Evolutionary conservation across 2,113 vertebrate species (phyloP), one percentile per base, ranked within the genome.

Genomic region (Vireo altiloquus): DNA sequence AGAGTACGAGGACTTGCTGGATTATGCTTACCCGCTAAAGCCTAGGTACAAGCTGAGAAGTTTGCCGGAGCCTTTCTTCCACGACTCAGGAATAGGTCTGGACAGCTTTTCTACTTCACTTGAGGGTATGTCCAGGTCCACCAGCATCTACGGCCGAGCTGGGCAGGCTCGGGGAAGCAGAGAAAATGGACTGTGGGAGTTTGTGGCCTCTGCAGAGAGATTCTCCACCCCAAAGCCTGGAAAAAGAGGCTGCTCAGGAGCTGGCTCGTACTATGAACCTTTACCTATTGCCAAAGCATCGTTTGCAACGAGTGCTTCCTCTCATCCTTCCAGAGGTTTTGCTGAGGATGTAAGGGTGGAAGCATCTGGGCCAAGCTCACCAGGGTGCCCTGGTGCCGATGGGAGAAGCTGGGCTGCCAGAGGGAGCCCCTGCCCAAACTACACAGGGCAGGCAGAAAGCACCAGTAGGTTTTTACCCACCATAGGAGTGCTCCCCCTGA

Each of bases 21-120:
- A 99, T 95, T 99, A 99, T 30, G 99, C 99, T 9, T 99, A 99
- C 65, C 99, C 99, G 0, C 91, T 99, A 60, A 98, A 98, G 96
- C 98, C 99, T 4, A 97, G 97, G 46, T 95, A 97, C 76, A 91
- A 24, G 53, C 87, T 94, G 89, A 92, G 70, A 60, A 97, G 97
- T 3, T 20, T 91, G n/a, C 89, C 86, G 0, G 97, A 98, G 35
- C 92, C 97, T 21, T 84, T 97, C 66, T 68, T 98, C 30, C 97
- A 98, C 4, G 99, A 99, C 96, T 99, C 99, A 0, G 99, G 99
- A 22, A 96, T 99, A 75, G 99, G 98, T 63, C 88, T 99, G 66
- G 98, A 99, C 78, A 98, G 97, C 59, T 97, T 98, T 42, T 98
- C 98, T 52, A 19, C 97, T 82, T 99, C 98, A 20, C 97, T 97